Percentiles rank a stretch among this genome's conserved stretches.
Conservation (phyloP, 2,797 vertebrate genomes). For the Holocentrus rufus region DNA sequence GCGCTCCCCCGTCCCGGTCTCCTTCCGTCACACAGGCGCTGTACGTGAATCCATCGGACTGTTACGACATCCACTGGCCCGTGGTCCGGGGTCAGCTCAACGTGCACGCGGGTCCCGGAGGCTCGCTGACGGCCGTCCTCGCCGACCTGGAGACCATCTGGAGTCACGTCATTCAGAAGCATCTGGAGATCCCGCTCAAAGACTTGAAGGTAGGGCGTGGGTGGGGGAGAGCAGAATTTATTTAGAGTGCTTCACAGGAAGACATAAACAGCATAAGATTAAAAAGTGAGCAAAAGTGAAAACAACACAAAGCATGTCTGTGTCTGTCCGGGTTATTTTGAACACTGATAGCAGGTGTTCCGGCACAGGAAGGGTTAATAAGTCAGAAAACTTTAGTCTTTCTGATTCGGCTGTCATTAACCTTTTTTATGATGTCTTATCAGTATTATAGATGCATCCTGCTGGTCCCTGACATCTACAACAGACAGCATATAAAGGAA, state of each 20-base stretch:
- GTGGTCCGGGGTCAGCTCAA: constrained; percentile 92
- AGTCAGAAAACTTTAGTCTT: background rate
- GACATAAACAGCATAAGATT: too few species aligned
- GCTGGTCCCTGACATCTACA: constrained; percentile 96
- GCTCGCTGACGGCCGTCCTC: constrained; percentile 90
- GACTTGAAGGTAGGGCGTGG: constrained; percentile 90
- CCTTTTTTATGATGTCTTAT: constrained; percentile 26
- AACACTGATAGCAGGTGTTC: too few species aligned
- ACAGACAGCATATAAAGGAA: constrained; percentile 94
- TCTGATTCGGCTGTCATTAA: background rate
- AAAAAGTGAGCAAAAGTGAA: too few species aligned
- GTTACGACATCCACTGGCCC: constrained; percentile 94
- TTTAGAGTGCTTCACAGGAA: too few species aligned
- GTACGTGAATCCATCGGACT: constrained; percentile 91
- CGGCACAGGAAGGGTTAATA: too few species aligned
- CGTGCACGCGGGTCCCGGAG: constrained; percentile 87
- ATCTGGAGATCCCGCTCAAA: constrained; percentile 93
- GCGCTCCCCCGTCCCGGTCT: too few species aligned
- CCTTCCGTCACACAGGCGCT: constrained; percentile 83
- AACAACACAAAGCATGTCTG: too few species aligned
- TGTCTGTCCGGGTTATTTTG: too few species aligned
- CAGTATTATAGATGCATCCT: constrained; percentile 99
- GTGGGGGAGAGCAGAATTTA: too few species aligned
- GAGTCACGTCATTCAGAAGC: constrained; percentile 92
- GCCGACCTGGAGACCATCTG: constrained; percentile 95